Base-by-base conservation (phyloP, 2,113 vertebrate genomes). In the Heloderma charlesbogerti region DNA sequence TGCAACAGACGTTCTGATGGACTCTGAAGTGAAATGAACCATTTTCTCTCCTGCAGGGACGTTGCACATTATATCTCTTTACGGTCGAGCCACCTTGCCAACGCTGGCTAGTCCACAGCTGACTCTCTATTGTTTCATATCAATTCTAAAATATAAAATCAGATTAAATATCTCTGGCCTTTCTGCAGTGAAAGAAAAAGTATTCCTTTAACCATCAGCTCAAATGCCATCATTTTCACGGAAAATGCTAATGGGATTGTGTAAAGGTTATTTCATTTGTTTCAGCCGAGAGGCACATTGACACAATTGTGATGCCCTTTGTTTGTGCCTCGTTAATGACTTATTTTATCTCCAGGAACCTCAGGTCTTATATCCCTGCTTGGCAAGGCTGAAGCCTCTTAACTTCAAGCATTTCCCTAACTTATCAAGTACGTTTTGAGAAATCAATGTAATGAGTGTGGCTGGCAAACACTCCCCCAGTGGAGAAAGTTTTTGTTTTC, bases 221-320 rank as follows among this genome's bases (percentile, higher is more conserved):
- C 92, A 95, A 94, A 94, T 95, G 95, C 93, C n/a, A 0, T 84
- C 89, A 88, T 94, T 95, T 96, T 93, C 29, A 0, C 90, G 92
- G 88, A 92, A 94, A 97, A 97, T 97, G 96, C 96, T 96, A 97
- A 97, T 96, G 92, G 90, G 84, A 95, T 96, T 95, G 94, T 87
- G 66, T 91, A 97, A 97, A 97, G 96, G 96, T 96, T 96, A 96
- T 94, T 94, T 91, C 84, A 91, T 92, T 83, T 89, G 90, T 91
- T 93, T 86, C 40, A 84, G 66, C 1, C 63, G 89, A 69, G 88
- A 95, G 91, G 95, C 0, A 6, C 88, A 86, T 87, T 88, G 93
- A 90, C 94, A 94, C 80, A 92, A 87, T 92, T 84, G 63, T 0
- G 25, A 86, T 97, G 96, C 89, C 93, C 93, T 96, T 96, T 96